Conservation (phyloP, 2,797 vertebrate species). For the Lophotriccus pileatus region DNA sequence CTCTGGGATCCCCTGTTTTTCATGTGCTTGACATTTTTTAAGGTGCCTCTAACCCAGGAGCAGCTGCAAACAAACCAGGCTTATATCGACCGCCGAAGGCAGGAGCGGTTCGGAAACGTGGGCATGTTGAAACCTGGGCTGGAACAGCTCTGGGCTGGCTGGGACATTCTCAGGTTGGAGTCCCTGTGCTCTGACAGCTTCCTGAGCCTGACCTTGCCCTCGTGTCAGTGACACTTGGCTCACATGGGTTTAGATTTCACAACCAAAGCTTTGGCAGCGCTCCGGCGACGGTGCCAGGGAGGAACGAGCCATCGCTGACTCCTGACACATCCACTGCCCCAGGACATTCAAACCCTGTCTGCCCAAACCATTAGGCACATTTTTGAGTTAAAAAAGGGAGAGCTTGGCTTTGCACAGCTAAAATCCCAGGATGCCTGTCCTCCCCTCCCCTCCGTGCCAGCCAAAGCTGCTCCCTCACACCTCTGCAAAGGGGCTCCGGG, state of each 20-base stretch:
- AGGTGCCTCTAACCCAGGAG: background rate
- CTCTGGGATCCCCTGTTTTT: background rate
- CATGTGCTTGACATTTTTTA: background rate
- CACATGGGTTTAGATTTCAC: background rate
- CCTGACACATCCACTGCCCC: constrained; percentile 30
- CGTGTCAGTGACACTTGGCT: background rate
- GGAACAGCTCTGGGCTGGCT: background rate
- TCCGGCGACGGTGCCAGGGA: background rate
- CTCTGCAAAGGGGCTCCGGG: background rate
- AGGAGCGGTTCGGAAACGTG: rapidly evolving
- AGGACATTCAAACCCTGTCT: background rate
- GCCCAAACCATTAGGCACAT: background rate
- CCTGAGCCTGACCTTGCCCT: background rate
- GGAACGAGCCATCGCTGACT: background rate
- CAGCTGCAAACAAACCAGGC: background rate
- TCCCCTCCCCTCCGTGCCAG: background rate
- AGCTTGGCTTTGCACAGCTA: background rate
- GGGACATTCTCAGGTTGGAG: rapidly evolving
- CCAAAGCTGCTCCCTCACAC: background rate
- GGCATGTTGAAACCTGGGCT: background rate
- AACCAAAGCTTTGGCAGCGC: background rate
- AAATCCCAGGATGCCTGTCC: background rate
- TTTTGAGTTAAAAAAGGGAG: background rate
- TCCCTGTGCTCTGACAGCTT: background rate
- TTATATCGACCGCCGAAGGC: background rate